Conservation (phyloP, 1,140 invertebrate genomes). For the Drosophila biarmipes region DNA sequence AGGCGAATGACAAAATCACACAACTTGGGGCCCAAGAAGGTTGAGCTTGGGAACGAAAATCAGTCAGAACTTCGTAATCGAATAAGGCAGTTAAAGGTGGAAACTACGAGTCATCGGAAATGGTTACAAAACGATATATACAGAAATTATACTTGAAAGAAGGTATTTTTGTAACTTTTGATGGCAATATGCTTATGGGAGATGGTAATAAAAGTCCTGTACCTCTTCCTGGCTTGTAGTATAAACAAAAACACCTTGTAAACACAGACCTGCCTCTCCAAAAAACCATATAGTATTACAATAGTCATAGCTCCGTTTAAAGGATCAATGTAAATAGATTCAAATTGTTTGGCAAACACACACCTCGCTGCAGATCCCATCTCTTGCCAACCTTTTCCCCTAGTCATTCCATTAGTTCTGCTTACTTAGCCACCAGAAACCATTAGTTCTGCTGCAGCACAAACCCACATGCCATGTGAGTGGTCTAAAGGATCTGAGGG, state of each 20-base stretch:
- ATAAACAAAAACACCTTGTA: neutral
- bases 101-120: slow-evolving; percentile 23
- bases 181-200: too few species aligned
- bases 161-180: neutral
- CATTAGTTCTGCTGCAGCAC: slow-evolving; percentile 38
- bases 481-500: slow-evolving; percentile 31
- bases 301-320: neutral
- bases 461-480: slow-evolving; percentile 14
- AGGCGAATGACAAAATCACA: slow-evolving; percentile 41
- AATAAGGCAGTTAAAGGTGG: slow-evolving; percentile 23
- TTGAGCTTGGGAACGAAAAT: slow-evolving; percentile 13
- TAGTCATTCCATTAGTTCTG: slow-evolving; percentile 34
- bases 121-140: too few species aligned
- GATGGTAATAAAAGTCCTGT: too few species aligned
- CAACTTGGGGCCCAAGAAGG: slow-evolving; percentile 21
- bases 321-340: slow-evolving; percentile 25
- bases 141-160: neutral
- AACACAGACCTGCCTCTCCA: neutral
- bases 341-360: slow-evolving; percentile 43
- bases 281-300: neutral
- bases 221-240: neutral
- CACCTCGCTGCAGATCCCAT: neutral
- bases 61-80: slow-evolving; percentile 24
- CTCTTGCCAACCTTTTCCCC: neutral
- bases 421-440: slow-evolving; percentile 33